These are phyloP conservation scores for Zoanthus gigantus DNA, from an alignment of 92 coral and sea anemone species.

Conservation along the genomic window DNA sequence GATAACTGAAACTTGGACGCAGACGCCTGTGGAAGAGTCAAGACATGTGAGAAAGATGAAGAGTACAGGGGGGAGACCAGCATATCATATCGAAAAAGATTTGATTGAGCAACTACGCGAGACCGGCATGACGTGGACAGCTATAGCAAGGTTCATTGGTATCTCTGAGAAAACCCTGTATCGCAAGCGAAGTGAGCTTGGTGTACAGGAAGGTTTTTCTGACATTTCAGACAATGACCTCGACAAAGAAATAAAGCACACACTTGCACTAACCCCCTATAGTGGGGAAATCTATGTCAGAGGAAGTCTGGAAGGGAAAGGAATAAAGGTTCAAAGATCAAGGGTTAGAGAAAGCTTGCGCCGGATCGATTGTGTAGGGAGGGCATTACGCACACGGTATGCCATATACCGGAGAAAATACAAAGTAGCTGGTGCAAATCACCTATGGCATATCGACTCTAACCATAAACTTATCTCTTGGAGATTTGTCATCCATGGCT, in stretches of 20 bases:
- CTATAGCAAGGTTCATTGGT: conserved; percentile 52
- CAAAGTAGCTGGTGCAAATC: conserved; percentile 45
- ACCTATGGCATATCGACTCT: conserved; percentile 59
- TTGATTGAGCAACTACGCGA: conserved; percentile 53
- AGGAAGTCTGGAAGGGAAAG: conserved; percentile 47
- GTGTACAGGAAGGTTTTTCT: conserved; percentile 46
- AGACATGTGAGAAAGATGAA: conserved; percentile 43
- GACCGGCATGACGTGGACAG: conserved; percentile 59
- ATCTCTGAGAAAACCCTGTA: conserved; percentile 46
- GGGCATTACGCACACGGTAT: conserved; percentile 53
- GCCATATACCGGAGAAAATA: conserved; percentile 51
- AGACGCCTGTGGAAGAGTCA: conserved; percentile 32
- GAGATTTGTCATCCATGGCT: conserved; percentile 38
- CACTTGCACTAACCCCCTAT: conserved; percentile 46
- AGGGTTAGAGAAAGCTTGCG: conserved; percentile 47
- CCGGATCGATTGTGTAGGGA: conserved; percentile 29
- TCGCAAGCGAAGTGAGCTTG: conserved; percentile 53
- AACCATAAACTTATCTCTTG: conserved; percentile 52
- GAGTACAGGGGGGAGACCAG: conserved; percentile 41
- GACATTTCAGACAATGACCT: conserved; percentile 45
- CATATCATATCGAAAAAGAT: conserved; percentile 39
- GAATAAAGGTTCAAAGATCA: conserved; percentile 47
- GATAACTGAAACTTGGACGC: conserved; percentile 49
- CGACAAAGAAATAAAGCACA: conserved; percentile 34
- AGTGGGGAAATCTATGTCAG: conserved; percentile 55